Conservation (phyloP, 2,797 vertebrate species). For the Megalops cyprinoides region DNA sequence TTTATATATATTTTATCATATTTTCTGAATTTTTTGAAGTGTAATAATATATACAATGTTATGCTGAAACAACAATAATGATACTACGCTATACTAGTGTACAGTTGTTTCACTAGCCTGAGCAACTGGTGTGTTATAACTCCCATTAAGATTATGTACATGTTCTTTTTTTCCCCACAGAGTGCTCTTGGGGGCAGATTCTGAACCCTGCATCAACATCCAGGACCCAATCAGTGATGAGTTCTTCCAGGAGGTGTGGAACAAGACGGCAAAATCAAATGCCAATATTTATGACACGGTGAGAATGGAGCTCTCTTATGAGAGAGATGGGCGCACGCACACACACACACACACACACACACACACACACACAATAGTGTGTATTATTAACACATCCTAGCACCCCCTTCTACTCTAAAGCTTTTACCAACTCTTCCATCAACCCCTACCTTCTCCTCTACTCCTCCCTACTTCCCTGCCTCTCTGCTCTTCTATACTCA, state of each 20-base stretch:
- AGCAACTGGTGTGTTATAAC: not conserved
- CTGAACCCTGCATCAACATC: constrained; percentile 70
- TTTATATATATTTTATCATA: too few species aligned
- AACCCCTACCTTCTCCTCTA: not conserved
- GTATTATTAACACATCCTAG: too few species aligned
- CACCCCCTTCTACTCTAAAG: too few species aligned
- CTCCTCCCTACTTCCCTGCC: not conserved
- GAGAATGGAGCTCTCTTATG: not conserved
- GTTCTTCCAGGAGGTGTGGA: constrained; percentile 84
- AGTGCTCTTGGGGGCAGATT: constrained; percentile 73
- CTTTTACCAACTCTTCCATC: not conserved
- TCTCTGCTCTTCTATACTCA: not conserved
- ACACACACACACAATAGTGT: not conserved
- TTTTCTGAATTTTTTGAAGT: too few species aligned
- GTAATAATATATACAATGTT: not conserved
- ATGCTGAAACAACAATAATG: not conserved
- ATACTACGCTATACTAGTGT: not conserved
- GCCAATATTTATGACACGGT: constrained; percentile 83
- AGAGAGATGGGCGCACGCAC: not conserved
- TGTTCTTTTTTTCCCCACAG: constrained; percentile 57
- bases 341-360: not conserved
- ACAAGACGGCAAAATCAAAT: constrained; percentile 73
- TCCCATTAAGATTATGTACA: not conserved
- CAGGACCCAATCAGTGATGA: constrained; percentile 83
- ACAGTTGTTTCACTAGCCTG: not conserved